Percentiles rank a stretch among this genome's conserved stretches.
Evolutionary conservation across 2,113 vertebrate genomes (phyloP).

Genomic region (Grantiella picta): DNA sequence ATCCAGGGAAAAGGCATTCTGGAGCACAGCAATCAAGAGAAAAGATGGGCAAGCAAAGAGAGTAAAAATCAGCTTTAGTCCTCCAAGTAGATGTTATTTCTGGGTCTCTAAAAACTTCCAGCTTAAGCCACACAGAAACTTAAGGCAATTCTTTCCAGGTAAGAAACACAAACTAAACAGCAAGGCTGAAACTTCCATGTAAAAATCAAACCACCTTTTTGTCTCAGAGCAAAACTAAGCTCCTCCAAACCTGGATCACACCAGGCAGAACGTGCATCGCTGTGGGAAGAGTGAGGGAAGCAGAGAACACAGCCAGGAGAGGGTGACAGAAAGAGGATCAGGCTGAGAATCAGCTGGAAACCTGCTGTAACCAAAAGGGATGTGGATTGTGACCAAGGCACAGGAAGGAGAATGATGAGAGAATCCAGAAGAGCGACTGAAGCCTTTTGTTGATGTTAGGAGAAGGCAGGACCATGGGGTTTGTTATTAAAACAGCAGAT

Average conservation of each 20-base stretch:
- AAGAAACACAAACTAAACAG: background rate
- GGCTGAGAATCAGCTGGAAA: background rate
- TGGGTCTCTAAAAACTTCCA: background rate
- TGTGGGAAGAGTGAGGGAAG: background rate
- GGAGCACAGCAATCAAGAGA: background rate
- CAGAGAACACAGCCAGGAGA: background rate
- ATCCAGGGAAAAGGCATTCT: background rate
- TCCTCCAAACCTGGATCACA: background rate
- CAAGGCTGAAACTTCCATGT: background rate
- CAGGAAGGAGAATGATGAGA: background rate
- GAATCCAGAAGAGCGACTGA: rapidly evolving
- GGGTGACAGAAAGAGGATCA: background rate
- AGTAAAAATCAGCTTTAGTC: background rate
- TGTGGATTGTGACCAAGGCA: background rate
- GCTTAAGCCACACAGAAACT: background rate
- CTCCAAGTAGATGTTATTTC: background rate
- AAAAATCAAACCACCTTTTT: background rate
- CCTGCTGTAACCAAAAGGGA: background rate
- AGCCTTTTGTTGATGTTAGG: background rate
- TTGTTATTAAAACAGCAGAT: background rate
- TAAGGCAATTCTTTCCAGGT: background rate
- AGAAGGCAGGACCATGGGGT: background rate
- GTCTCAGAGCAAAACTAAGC: background rate
- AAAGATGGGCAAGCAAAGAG: background rate
- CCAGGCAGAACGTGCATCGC: rapidly evolving